phyloP scores from a whole-genome alignment of 2,888 invertebrate species.

The Fissipunctia ypsillon region DNA sequence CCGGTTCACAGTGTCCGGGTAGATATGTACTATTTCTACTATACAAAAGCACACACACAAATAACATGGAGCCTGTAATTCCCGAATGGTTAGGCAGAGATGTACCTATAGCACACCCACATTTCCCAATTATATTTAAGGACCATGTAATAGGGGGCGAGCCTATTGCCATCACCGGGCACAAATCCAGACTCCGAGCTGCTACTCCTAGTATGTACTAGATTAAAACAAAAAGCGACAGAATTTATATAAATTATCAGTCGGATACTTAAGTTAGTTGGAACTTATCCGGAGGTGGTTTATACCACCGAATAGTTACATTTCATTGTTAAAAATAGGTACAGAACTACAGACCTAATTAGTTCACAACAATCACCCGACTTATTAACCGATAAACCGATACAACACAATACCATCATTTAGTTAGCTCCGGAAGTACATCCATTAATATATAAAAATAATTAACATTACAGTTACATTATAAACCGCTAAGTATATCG shows the following conservation, averaged over 20 bases:
- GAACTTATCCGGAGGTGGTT: not conserved
- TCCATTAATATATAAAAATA: slow-evolving; percentile 45
- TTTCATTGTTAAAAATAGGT: not conserved
- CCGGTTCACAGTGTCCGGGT: not conserved
- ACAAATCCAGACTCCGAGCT: not conserved
- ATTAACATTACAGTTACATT: slow-evolving; percentile 50
- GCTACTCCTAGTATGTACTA: not conserved
- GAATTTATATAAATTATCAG: not conserved
- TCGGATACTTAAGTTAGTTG: too few species aligned
- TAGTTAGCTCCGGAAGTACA: slow-evolving; percentile 46
- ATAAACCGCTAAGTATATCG: slow-evolving; percentile 34
- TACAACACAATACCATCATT: not conserved
- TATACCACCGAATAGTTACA: too few species aligned
- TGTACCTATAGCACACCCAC: not conserved
- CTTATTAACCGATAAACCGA: not conserved
- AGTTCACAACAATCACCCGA: not conserved
- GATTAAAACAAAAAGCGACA: not conserved
- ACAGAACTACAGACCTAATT: too few species aligned
- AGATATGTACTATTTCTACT: not conserved
- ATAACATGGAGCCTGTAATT: not conserved
- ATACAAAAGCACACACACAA: not conserved
- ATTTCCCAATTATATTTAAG: not conserved
- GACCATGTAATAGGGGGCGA: not conserved
- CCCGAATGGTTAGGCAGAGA: not conserved
- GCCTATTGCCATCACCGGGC: not conserved